Conservation (phyloP, 2,888 invertebrate genomes). For the Campoplex capitator region DNA sequence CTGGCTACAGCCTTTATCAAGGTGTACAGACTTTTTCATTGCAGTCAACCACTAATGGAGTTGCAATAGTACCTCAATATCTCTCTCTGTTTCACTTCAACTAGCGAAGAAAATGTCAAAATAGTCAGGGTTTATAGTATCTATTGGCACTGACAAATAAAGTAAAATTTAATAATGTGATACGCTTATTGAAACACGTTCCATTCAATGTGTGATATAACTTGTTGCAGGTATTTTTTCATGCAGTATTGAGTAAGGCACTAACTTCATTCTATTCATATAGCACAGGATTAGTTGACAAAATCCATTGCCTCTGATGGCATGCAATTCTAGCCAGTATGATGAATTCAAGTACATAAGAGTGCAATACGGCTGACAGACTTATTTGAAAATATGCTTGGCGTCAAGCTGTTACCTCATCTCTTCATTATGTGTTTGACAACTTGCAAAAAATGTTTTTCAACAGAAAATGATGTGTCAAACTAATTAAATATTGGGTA, state of each 20-base stretch:
- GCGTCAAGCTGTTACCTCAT: no score
- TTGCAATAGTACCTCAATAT: no score
- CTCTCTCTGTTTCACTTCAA: no score
- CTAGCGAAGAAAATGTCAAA: not conserved
- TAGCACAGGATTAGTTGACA: not conserved
- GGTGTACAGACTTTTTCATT: no score
- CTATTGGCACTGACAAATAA: not conserved
- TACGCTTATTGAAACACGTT: not conserved
- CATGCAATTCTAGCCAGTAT: not conserved
- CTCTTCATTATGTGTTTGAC: not conserved
- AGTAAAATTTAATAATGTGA: not conserved
- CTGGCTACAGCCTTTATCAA: no score
- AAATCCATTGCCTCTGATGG: not conserved
- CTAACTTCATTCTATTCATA: not conserved
- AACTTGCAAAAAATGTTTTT: not conserved
- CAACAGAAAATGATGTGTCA: not conserved
- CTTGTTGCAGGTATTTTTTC: not conserved
- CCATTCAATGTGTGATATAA: not conserved
- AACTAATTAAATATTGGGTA: not conserved
- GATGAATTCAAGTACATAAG: no score
- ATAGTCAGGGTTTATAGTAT: not conserved
- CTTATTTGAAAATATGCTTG: no score
- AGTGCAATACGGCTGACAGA: no score
- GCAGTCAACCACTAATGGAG: no score
- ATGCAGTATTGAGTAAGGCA: no score